These are phyloP conservation scores for Enoplosus armatus DNA, from an alignment of 2,797 vertebrate genomes.

Conservation along the genomic window DNA sequence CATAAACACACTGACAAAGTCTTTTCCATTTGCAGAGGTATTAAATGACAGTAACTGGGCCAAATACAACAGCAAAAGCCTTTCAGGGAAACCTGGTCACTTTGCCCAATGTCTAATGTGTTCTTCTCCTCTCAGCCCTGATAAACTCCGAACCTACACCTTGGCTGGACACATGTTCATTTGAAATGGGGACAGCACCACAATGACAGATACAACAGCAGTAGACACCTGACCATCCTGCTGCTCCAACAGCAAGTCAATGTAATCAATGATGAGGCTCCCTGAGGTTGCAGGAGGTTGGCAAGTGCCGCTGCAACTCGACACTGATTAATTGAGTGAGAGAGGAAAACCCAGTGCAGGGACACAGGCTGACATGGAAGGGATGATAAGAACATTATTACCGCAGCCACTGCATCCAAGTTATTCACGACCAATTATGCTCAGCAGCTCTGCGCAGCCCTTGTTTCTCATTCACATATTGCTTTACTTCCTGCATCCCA, in stretches of 20 bases:
- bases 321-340: slow-evolving; percentile 76
- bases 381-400: slow-evolving; percentile 77
- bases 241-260: slow-evolving; percentile 53
- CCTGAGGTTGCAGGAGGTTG: slow-evolving; percentile 57
- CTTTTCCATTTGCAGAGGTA: slow-evolving; percentile 24
- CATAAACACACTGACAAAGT: slow-evolving; percentile 37
- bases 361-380: slow-evolving; percentile 55
- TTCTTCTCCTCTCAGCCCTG: slow-evolving; percentile 27
- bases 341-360: slow-evolving; percentile 57
- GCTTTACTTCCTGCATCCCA: slow-evolving; percentile 63
- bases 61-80: slow-evolving; percentile 29
- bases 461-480: slow-evolving; percentile 68
- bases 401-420: slow-evolving; percentile 63
- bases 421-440: slow-evolving; percentile 79
- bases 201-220: slow-evolving; percentile 57
- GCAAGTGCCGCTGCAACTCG: slow-evolving; percentile 50
- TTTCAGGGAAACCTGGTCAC: slow-evolving; percentile 30
- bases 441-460: slow-evolving; percentile 55
- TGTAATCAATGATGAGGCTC: slow-evolving; percentile 70
- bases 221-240: slow-evolving; percentile 64
- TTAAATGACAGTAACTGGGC: slow-evolving; percentile 33
- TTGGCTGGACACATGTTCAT: slow-evolving; percentile 62
- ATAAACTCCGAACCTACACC: slow-evolving; percentile 60
- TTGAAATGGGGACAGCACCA: slow-evolving; percentile 44
- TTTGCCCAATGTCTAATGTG: slow-evolving; percentile 20